Evolutionary conservation across 1,140 invertebrate genomes (phyloP).

Genomic region (Drosophila kurseongensis): DNA sequence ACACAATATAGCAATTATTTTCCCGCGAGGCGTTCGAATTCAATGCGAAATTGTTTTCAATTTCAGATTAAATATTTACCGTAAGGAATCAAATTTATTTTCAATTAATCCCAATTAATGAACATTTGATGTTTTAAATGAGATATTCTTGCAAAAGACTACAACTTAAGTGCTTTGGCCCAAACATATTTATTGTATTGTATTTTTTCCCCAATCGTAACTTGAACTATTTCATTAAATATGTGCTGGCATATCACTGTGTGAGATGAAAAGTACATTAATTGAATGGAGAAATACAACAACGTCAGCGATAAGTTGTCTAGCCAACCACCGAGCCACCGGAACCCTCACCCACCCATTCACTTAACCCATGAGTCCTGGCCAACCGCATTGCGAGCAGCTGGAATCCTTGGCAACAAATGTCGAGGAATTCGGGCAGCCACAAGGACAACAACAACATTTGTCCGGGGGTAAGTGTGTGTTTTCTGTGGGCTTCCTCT

Average conservation of each 20-base stretch:
- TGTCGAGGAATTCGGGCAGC: conserved; percentile 21
- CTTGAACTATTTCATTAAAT: conserved; percentile 3
- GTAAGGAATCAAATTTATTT: background rate
- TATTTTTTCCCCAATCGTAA: background rate
- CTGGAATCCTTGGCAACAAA: conserved; percentile 45
- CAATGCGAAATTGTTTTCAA: background rate
- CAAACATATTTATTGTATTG: background rate
- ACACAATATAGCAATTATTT: background rate
- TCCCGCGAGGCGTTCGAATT: conserved; percentile 1
- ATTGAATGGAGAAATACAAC: conserved; percentile 25
- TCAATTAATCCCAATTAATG: background rate
- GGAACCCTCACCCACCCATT: conserved; percentile 20
- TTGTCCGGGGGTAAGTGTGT: conserved; percentile 11
- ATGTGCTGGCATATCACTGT: background rate
- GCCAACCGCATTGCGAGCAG: conserved; percentile 40
- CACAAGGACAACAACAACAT: conserved; percentile 33
- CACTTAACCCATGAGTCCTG: conserved; percentile 32
- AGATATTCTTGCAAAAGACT: background rate
- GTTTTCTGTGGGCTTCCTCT: conserved; percentile 25
- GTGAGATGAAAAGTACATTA: conserved; percentile 16
- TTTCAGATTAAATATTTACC: conserved; percentile 1
- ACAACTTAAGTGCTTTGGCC: background rate
- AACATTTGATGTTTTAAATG: background rate
- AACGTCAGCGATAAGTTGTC: conserved; percentile 48
- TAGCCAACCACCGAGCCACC: conserved; percentile 33